phyloP scores from a whole-genome alignment of 2,888 invertebrate species.

The Boloria selene region DNA sequence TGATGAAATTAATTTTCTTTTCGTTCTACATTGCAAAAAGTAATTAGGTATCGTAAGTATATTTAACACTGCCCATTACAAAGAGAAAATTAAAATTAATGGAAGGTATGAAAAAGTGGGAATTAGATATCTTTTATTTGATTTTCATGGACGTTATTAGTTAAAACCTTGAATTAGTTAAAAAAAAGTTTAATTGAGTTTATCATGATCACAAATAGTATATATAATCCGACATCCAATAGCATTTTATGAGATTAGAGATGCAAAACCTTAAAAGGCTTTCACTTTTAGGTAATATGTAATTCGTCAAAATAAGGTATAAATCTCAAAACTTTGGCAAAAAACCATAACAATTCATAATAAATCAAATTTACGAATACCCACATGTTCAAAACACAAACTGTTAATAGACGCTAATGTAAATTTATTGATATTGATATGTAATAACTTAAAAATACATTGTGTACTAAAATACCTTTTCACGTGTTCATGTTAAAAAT shows the following conservation, averaged over 20 bases:
- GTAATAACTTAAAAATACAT: slow-evolving; percentile 38
- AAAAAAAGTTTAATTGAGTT: too few species aligned
- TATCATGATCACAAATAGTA: neutral
- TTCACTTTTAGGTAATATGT: slow-evolving; percentile 2
- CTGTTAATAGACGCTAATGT: slow-evolving; percentile 31
- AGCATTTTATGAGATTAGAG: slow-evolving; percentile 9
- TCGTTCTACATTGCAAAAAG: too few species aligned
- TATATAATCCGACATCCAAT: slow-evolving; percentile 11
- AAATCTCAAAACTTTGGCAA: slow-evolving; percentile 2
- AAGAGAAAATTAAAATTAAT: too few species aligned
- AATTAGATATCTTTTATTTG: too few species aligned
- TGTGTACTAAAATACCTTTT: slow-evolving; percentile 57
- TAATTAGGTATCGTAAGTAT: too few species aligned
- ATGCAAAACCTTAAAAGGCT: neutral
- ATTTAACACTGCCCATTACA: too few species aligned
- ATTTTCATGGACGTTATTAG: too few species aligned
- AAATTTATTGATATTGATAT: slow-evolving; percentile 34
- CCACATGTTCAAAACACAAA: slow-evolving; percentile 26
- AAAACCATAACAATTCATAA: neutral
- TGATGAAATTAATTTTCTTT: too few species aligned
- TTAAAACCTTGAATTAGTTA: too few species aligned
- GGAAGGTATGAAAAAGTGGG: too few species aligned
- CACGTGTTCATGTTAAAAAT: slow-evolving; percentile 65
- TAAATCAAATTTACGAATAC: slow-evolving; percentile 17
- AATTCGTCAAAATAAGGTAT: slow-evolving; percentile 8